Evolutionary conservation across 2,113 vertebrate genomes (phyloP).

Genomic region (Alexandromys fortis): DNA sequence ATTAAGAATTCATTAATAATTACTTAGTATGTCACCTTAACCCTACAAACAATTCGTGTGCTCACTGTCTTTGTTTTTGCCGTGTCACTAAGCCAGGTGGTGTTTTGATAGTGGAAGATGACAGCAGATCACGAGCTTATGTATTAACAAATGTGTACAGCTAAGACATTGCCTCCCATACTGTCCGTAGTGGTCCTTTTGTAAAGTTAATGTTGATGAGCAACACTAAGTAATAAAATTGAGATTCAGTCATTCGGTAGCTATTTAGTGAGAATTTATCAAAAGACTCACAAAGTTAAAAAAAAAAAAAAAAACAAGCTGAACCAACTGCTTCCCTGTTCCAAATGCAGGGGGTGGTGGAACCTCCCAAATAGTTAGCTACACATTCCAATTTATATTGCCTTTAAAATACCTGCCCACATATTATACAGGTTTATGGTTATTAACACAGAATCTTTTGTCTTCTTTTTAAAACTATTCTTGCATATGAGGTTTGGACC

Average conservation of each 20-base stretch:
- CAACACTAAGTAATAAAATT: background rate
- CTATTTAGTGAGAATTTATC: background rate
- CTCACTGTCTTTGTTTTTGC: background rate
- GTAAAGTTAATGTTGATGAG: slow-evolving; percentile 5
- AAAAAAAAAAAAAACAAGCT: background rate
- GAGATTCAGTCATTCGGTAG: background rate
- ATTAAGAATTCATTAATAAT: slow-evolving; percentile 35
- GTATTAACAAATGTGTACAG: slow-evolving; percentile 13
- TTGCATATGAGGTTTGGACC: background rate
- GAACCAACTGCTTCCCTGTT: background rate
- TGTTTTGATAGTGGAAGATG: background rate
- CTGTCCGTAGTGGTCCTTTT: background rate
- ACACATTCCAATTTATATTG: background rate
- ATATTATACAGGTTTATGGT: background rate
- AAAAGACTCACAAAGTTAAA: background rate
- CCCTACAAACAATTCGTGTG: background rate
- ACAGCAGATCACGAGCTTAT: background rate
- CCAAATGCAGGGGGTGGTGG: background rate
- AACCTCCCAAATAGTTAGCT: background rate
- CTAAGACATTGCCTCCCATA: background rate
- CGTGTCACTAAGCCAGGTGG: background rate
- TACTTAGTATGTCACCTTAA: background rate
- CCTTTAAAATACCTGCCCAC: background rate
- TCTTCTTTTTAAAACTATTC: background rate
- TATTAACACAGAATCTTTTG: background rate